Conservation (phyloP, 2,113 vertebrate genomes). For the Cryptomyrus ogoouensis region DNA sequence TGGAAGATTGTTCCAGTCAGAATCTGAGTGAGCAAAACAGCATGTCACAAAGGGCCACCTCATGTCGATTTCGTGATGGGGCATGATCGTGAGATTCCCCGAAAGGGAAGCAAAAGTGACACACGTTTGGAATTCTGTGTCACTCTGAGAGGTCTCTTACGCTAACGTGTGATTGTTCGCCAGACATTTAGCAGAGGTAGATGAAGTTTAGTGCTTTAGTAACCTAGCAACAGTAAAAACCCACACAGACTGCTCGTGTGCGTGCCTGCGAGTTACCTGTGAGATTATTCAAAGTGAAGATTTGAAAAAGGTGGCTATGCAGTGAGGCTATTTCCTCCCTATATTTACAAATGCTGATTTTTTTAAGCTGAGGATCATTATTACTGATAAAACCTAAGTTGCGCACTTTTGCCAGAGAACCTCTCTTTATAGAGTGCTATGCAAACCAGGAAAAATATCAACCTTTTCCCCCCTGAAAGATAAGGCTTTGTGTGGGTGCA, state of each 20-base stretch:
- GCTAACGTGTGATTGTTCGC: background rate
- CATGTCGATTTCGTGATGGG: background rate
- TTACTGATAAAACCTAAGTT: background rate
- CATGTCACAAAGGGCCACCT: background rate
- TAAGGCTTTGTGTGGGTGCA: background rate
- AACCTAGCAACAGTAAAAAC: slow-evolving; percentile 7
- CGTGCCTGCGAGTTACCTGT: background rate
- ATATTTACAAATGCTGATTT: background rate
- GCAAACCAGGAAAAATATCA: background rate
- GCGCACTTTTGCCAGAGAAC: background rate
- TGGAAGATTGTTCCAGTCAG: background rate
- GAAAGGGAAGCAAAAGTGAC: background rate
- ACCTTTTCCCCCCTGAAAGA: background rate
- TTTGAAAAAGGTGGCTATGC: background rate
- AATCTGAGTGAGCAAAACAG: background rate
- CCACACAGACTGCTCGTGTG: background rate
- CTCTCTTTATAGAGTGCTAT: background rate
- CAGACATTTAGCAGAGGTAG: background rate
- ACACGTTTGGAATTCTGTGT: background rate
- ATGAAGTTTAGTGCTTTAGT: background rate
- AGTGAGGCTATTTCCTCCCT: background rate
- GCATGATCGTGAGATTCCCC: background rate
- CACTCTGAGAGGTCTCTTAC: background rate
- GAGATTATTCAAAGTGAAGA: background rate
- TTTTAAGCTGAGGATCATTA: background rate